phyloP scores from a whole-genome alignment of 1,140 invertebrate genomes.

The Cataglyphis hispanica region DNA sequence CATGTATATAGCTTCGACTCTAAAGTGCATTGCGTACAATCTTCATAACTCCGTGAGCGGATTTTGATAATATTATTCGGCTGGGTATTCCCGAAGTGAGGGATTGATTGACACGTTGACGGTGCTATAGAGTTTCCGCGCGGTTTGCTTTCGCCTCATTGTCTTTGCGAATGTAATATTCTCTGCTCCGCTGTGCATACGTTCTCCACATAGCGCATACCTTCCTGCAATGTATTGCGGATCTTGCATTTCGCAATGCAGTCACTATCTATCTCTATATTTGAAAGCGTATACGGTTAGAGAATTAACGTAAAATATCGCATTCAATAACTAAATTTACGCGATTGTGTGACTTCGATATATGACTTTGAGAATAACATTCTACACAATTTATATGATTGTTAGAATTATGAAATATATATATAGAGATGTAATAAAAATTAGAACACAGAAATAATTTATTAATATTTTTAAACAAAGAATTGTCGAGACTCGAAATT shows the following conservation, averaged over 20 bases:
- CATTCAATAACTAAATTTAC: conserved; percentile 9
- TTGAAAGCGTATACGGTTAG: conserved; percentile 6
- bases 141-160: conserved; percentile 29
- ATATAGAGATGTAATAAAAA: neutral
- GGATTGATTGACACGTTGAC: conserved; percentile 52
- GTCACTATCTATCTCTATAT: conserved; percentile 25
- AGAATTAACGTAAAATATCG: conserved; percentile 28
- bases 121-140: conserved; percentile 28
- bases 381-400: neutral
- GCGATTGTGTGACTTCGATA: neutral
- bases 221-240: conserved; percentile 27
- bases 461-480: neutral
- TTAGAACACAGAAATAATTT: neutral
- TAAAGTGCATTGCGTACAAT: conserved; percentile 54
- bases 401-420: neutral
- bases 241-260: conserved; percentile 36
- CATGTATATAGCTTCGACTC: conserved; percentile 2
- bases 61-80: conserved; percentile 44
- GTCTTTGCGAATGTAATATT: conserved; percentile 53
- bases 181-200: conserved; percentile 29
- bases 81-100: neutral
- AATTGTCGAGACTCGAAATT: neutral
- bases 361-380: neutral
- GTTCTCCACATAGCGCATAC: conserved; percentile 33
- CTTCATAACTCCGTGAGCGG: conserved; percentile 30